These are phyloP conservation scores for Cygnus atratus DNA, from an alignment of 2,113 vertebrate species.

Conservation along the genomic window DNA sequence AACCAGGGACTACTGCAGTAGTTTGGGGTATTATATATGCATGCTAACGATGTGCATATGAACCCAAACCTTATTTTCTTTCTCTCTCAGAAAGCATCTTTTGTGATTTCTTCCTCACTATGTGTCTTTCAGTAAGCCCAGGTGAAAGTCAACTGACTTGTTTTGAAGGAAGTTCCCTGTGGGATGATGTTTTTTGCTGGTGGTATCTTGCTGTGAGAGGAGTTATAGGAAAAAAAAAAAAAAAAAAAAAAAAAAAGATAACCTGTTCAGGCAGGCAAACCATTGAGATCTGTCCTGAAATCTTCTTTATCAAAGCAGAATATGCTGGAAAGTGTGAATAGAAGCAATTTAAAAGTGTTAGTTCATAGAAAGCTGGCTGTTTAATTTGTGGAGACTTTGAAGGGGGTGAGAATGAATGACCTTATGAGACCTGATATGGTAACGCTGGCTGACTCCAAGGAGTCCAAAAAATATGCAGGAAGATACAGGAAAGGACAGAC, in stretches of 20 bases:
- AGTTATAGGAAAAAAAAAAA: not conserved
- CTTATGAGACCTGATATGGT: not conserved
- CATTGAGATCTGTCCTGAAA: not conserved
- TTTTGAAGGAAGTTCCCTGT: not conserved
- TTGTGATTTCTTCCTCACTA: not conserved
- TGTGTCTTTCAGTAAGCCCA: not conserved
- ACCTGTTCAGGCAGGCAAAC: slow-evolving; percentile 20
- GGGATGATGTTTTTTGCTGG: not conserved
- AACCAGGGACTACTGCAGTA: not conserved
- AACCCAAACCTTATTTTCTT: not conserved
- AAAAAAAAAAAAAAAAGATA: not conserved
- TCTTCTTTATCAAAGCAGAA: slow-evolving; percentile 1
- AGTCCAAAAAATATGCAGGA: not conserved
- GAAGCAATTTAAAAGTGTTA: slow-evolving; percentile 55
- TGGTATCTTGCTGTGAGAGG: not conserved
- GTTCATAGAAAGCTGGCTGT: not conserved
- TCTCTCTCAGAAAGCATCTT: not conserved
- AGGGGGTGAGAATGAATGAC: not conserved
- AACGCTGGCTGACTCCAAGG: not conserved
- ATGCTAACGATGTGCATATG: not conserved
- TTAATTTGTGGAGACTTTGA: slow-evolving; percentile 24
- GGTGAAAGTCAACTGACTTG: not conserved
- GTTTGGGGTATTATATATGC: not conserved
- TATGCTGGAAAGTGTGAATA: slow-evolving; percentile 8
- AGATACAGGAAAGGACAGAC: not conserved